These are phyloP conservation scores for Conopomorpha cramerella DNA, from an alignment of 1,140 invertebrate genomes.

Conservation along the genomic window DNA sequence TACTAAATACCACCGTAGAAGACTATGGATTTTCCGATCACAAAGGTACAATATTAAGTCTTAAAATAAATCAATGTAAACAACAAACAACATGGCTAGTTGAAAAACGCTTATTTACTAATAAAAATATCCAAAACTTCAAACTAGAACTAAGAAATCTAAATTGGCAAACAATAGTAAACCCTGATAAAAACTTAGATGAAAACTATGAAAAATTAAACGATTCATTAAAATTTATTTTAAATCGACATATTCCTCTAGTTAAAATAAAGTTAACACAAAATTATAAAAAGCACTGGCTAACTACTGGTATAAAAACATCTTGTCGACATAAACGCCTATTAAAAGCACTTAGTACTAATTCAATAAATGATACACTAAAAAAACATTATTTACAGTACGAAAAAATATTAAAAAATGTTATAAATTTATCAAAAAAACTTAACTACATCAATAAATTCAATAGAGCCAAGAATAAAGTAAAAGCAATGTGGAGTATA, in stretches of 20 bases:
- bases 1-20: not conserved
- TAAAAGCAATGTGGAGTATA: conserved; percentile 3
- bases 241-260: not conserved
- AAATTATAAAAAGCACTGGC: not conserved
- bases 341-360: conserved; percentile 1
- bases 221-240: not conserved
- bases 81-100: not conserved
- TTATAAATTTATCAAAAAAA: not conserved
- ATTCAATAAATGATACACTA: not conserved
- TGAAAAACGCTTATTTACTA: conserved; percentile 1
- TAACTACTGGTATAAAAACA: conserved; percentile 3
- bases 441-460: not conserved
- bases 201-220: conserved; percentile 1
- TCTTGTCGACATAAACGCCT: conserved; percentile 4
- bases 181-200: not conserved
- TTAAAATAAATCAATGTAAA: not conserved
- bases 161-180: not conserved
- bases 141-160: not conserved
- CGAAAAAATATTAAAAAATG: conserved; percentile 4
- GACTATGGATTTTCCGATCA: conserved; percentile 1
- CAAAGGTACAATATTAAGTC: not conserved
- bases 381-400: conserved; percentile 3
- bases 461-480: not conserved
- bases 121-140: not conserved
- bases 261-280: not conserved